Evolutionary conservation across 30 jellyfish, hydroid and myxozoan species (phyloP).

Genomic region (Aurelia aurita): DNA sequence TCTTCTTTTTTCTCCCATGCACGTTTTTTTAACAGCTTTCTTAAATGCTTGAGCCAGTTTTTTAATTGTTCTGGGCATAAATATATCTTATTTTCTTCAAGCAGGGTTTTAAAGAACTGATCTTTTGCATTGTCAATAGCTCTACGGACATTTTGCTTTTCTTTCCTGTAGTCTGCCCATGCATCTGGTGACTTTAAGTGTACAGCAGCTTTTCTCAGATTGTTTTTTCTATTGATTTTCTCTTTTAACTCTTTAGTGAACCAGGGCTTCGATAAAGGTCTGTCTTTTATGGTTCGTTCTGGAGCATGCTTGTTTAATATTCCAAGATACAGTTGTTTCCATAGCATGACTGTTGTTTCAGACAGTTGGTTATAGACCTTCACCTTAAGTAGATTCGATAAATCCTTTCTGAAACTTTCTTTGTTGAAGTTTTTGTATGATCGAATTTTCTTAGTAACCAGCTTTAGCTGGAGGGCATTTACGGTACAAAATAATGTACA

Average conservation of each 20-base stretch:
- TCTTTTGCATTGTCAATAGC: slow-evolving; percentile 34
- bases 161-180: slow-evolving; percentile 41
- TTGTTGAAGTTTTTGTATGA: slow-evolving; percentile 6
- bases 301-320: slow-evolving; percentile 12
- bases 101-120: slow-evolving; percentile 34
- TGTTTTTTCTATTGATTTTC: slow-evolving; percentile 16
- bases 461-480: slow-evolving; percentile 16
- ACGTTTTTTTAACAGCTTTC: too few relatives aligned
- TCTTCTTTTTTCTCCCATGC: too few relatives aligned
- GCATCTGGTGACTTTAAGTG: slow-evolving; percentile 20
- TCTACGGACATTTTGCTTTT: slow-evolving; percentile 28
- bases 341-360: slow-evolving; percentile 2
- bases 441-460: slow-evolving; percentile 4
- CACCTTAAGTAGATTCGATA: neutral
- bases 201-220: slow-evolving; percentile 27
- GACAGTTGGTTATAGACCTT: too few relatives aligned
- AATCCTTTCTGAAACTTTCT: slow-evolving; percentile 8
- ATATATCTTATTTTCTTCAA: slow-evolving; percentile 17
- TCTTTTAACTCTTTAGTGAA: slow-evolving; percentile 29
- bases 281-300: slow-evolving; percentile 2
- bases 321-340: slow-evolving; percentile 7
- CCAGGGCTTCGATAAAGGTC: slow-evolving; percentile 16
- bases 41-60: too few relatives aligned
- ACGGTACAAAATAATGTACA: neutral
- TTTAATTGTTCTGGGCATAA: too few relatives aligned